These are phyloP conservation scores for Ischnus inquisitorius DNA, from an alignment of 2,888 invertebrate genomes.

Conservation along the genomic window DNA sequence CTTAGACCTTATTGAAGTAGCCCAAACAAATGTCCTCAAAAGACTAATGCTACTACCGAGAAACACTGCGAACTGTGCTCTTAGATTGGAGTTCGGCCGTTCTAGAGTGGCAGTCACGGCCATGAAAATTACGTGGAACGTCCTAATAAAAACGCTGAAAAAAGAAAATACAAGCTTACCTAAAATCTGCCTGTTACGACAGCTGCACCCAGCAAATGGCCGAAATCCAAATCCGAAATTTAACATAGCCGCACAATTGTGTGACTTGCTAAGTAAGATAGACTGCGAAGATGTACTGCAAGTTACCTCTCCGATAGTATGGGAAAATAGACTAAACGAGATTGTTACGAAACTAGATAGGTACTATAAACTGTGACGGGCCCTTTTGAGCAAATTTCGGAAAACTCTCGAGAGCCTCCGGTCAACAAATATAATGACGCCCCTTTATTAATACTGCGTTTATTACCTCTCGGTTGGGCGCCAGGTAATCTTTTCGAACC, in stretches of 20 bases:
- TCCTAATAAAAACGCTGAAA: conserved; percentile 25
- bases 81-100: conserved; percentile 20
- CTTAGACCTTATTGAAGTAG: conserved; percentile 34
- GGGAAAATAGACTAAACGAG: not conserved
- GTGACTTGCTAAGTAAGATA: not conserved
- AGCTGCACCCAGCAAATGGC: not conserved
- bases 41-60: conserved; percentile 14
- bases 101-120: conserved; percentile 7
- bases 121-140: not conserved
- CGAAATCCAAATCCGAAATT: not conserved
- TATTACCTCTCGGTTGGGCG: no score
- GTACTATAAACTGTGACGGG: not conserved
- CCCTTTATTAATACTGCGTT: no score
- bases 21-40: conserved; percentile 45
- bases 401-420: no score
- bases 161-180: conserved; percentile 2
- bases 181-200: conserved; percentile 23
- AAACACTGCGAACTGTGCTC: conserved; percentile 7
- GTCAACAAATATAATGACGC: no score
- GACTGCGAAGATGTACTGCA: not conserved
- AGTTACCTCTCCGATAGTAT: not conserved
- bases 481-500: no score
- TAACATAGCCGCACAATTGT: conserved; percentile 3
- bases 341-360: not conserved
- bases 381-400: no score